phyloP scores from a whole-genome alignment of 2,888 invertebrate species.

The Perizoma affinitatum region DNA sequence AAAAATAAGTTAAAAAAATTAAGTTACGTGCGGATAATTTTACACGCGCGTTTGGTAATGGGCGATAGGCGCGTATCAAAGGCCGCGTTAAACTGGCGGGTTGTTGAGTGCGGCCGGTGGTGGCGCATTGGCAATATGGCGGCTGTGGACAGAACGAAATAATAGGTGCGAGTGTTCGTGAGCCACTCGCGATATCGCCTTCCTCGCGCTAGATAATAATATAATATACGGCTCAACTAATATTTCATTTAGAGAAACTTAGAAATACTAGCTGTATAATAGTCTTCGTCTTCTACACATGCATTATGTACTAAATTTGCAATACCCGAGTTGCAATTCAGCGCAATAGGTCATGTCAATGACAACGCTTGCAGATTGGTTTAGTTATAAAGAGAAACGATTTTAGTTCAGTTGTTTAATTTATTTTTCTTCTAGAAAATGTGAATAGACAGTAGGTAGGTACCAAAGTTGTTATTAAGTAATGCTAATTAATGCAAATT shows the following conservation, averaged over 20 bases:
- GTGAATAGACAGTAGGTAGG: background rate
- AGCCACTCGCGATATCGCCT: slow-evolving; percentile 66
- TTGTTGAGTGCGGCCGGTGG: slow-evolving; percentile 48
- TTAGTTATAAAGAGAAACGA: background rate
- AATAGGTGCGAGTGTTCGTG: slow-evolving; percentile 62
- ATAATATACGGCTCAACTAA: background rate
- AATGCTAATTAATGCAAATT: slow-evolving; percentile 7
- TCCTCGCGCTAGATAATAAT: slow-evolving; percentile 68
- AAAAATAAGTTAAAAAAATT: slow-evolving; percentile 31
- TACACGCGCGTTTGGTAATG: slow-evolving; percentile 48
- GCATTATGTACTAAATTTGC: background rate
- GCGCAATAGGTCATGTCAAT: slow-evolving; percentile 29
- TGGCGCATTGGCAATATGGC: slow-evolving; percentile 72
- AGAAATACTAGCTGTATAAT: no score
- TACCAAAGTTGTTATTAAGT: no score
- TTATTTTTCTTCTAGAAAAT: background rate
- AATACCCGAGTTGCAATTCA: slow-evolving; percentile 7
- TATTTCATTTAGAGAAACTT: no score
- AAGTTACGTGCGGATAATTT: slow-evolving; percentile 53
- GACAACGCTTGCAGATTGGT: slow-evolving; percentile 24
- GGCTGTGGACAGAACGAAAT: slow-evolving; percentile 62
- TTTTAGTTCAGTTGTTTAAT: background rate
- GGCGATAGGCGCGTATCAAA: slow-evolving; percentile 63
- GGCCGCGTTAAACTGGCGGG: slow-evolving; percentile 79
- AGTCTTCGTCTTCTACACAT: background rate